Base-by-base conservation (phyloP, 2,113 vertebrate genomes). In the Grammomys dolichurus region DNA sequence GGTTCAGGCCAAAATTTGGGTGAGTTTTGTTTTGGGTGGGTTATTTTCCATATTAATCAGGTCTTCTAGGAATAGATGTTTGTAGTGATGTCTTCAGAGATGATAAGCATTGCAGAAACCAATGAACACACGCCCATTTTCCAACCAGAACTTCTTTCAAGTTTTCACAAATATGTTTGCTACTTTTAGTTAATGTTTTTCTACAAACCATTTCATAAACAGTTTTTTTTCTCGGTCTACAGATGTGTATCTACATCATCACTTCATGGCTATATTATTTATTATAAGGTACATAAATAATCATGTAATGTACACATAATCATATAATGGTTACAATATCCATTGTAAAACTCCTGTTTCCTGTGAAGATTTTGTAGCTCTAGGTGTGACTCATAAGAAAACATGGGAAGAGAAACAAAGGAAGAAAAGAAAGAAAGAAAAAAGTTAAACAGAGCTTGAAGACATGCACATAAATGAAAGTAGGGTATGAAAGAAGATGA, bases 11-110 rank as follows among this genome's bases (percentile, higher is more conserved):
- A 33, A 40, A 93, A 85, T 33, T 56, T 28, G 1, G 11, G 65
- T 28, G 46, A 78, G 8, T 40, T 95, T 94, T 73, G 10, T 81
- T 92, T 77, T 6, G 77, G 31, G 28, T 88, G 54, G 33, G 48
- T 77, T 87, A 58, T 54, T 56, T 92, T 96, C 85, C 69, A 88
- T 90, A 81, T 81, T 87, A 87, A 4, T 63, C 70, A 70, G 14
- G 3, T 60, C 43, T 76, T 70, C n/a, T 82, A 63, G 56, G n/a
- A 89, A 69, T 65, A 63, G 63, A 72, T 43, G 93, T 69, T 87
- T 80, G 33, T 36, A 91, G n/a, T 28, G 10, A 76, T 17, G 1
- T 12, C 76, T 78, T 84, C 17, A 63, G 26, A 48, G 20, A 56
- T 94, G 26, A 20, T 76, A 54, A 24, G 1, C 13, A 89, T 14